These are phyloP conservation scores for Propithecus deckenii DNA, from an alignment of 2,797 vertebrate genomes.

Conservation along the genomic window DNA sequence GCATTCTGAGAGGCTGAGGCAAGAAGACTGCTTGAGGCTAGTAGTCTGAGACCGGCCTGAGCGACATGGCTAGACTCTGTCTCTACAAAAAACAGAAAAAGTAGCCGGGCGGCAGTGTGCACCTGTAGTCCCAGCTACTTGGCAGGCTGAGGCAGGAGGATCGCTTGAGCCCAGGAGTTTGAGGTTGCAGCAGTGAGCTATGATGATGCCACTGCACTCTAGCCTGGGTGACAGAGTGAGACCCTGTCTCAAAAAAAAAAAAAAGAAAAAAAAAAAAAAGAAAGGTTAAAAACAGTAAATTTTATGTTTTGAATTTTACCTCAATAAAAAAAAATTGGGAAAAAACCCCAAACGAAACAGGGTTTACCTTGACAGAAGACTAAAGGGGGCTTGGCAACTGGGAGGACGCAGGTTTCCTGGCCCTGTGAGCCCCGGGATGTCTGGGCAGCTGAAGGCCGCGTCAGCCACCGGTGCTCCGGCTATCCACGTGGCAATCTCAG, in stretches of 20 bases:
- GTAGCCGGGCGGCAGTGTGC: fast-evolving
- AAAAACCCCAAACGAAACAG: not conserved
- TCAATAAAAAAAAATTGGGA: not conserved
- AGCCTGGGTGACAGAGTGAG: not conserved
- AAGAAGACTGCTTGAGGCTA: not conserved
- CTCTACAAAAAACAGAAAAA: not conserved
- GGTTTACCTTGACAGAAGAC: not conserved
- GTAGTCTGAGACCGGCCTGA: not conserved
- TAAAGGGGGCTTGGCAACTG: not conserved
- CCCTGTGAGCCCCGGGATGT: too few relatives aligned
- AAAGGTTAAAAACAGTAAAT: not conserved
- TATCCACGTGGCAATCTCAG: not conserved
- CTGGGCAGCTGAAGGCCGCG: not conserved
- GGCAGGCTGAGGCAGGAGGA: not conserved
- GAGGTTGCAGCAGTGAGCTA: not conserved
- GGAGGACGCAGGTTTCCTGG: not conserved
- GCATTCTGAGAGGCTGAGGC: not conserved
- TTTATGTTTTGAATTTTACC: not conserved
- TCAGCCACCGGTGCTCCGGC: not conserved
- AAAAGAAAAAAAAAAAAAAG: not conserved
- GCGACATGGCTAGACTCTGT: not conserved
- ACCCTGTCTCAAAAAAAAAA: not conserved
- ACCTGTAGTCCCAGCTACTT: not conserved
- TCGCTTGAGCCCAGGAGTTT: not conserved
- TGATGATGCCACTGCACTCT: not conserved